These are phyloP conservation scores for Distichodus sexfasciatus DNA, from an alignment of 2,797 vertebrate genomes.

Conservation along the genomic window DNA sequence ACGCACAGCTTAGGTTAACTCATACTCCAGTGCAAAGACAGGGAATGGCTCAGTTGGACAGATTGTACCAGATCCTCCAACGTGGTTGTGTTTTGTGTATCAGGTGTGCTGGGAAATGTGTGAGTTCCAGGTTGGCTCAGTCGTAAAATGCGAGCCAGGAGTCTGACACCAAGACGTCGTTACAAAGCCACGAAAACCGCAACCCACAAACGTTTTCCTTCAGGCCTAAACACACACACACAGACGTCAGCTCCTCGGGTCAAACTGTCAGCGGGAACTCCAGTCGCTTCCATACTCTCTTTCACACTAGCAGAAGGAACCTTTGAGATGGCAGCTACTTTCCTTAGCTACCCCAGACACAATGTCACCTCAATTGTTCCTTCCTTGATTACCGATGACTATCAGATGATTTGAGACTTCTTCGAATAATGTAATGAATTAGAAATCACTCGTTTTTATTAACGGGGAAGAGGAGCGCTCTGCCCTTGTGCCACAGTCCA, in stretches of 20 bases:
- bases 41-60: conserved; percentile 96
- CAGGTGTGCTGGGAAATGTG: not conserved
- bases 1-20: conserved; percentile 80
- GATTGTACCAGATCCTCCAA: conserved; percentile 64
- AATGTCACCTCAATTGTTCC: not conserved
- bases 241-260: not conserved
- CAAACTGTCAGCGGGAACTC: conserved; percentile 13
- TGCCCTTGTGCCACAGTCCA: conserved; percentile 28
- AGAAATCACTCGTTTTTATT: conserved; percentile 3
- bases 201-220: not conserved
- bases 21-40: conserved; percentile 86
- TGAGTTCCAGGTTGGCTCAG: not conserved
- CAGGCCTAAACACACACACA: conserved; percentile 1
- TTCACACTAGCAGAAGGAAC: not conserved
- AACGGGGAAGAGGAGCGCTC: conserved; percentile 9
- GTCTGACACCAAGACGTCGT: conserved; percentile 2
- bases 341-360: conserved; percentile 3
- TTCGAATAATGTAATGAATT: not conserved
- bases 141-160: not conserved
- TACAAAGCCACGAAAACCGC: not conserved
- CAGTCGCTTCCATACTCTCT: conserved; percentile 5
- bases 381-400: not conserved
- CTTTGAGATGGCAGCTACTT: not conserved
- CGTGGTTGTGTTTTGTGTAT: not conserved
- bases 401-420: not conserved